Conservation (phyloP, 2,888 invertebrate genomes). For the Drosophila glabriapex region DNA sequence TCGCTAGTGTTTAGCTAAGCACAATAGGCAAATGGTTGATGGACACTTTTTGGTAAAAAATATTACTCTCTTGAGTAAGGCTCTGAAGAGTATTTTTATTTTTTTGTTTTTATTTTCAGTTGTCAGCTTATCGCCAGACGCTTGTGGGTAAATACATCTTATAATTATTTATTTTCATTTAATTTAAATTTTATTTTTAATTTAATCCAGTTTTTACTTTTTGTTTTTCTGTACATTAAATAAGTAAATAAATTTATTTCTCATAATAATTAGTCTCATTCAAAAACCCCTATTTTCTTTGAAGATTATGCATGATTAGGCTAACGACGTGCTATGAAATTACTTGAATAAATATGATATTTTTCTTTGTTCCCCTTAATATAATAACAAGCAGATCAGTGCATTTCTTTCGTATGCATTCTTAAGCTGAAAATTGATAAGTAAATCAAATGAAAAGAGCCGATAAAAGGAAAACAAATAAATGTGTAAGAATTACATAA, state of each 20-base stretch:
- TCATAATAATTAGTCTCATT: background rate
- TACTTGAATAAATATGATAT: background rate
- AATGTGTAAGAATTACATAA: constrained; percentile 6
- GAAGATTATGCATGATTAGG: background rate
- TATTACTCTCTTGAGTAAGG: background rate
- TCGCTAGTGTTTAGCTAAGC: background rate
- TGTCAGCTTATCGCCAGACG: background rate
- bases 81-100: background rate
- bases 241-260: background rate
- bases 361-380: background rate
- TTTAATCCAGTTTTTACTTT: background rate
- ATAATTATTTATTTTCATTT: background rate
- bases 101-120: background rate
- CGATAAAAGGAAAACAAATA: constrained; percentile 21
- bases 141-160: background rate
- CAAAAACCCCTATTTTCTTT: fast-evolving
- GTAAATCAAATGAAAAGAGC: background rate
- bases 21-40: background rate
- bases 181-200: background rate
- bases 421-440: background rate
- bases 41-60: background rate
- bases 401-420: background rate
- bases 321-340: background rate
- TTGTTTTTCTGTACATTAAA: background rate
- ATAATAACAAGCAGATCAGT: background rate